A percentile compares a stretch with the other conserved stretches of the same genome.
These are phyloP conservation scores for Akabosia matsudoensis DNA, from an alignment of 1,140 invertebrate species.

Conservation along the genomic window DNA sequence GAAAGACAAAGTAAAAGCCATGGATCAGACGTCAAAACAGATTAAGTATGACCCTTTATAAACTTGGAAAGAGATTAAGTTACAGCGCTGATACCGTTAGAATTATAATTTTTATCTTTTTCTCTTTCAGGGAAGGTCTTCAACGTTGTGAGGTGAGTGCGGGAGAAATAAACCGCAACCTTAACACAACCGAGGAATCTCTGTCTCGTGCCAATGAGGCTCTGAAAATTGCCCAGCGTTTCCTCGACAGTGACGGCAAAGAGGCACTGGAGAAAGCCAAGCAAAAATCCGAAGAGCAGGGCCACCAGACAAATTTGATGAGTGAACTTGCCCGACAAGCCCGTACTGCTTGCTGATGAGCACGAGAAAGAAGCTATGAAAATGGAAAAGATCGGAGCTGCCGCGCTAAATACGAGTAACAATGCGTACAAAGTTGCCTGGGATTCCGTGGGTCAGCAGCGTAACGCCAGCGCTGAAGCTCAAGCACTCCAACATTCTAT, in stretches of 20 bases:
- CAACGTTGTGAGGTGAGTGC: conserved; percentile 55
- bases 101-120: background rate
- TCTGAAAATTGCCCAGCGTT: conserved; percentile 53
- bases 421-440: conserved; percentile 76
- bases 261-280: conserved; percentile 59
- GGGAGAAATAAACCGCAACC: conserved; percentile 62
- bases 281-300: conserved; percentile 78
- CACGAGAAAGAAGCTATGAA: conserved; percentile 70
- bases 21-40: conserved; percentile 54
- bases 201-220: conserved; percentile 68
- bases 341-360: conserved; percentile 69
- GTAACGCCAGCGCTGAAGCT: conserved; percentile 59
- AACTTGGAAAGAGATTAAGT: background rate
- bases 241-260: conserved; percentile 44
- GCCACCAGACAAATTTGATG: conserved; percentile 86
- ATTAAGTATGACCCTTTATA: conserved; percentile 46
- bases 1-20: conserved; percentile 62
- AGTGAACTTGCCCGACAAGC: conserved; percentile 84
- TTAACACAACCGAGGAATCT: conserved; percentile 70
- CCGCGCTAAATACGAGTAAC: conserved; percentile 75
- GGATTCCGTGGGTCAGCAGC: conserved; percentile 73
- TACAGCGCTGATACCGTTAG: background rate
- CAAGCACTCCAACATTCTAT: conserved; percentile 27
- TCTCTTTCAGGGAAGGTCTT: conserved; percentile 32
- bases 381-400: conserved; percentile 71